Evolutionary conservation across 1,140 invertebrate species (phyloP).

Genomic region (Drosophila hydei): DNA sequence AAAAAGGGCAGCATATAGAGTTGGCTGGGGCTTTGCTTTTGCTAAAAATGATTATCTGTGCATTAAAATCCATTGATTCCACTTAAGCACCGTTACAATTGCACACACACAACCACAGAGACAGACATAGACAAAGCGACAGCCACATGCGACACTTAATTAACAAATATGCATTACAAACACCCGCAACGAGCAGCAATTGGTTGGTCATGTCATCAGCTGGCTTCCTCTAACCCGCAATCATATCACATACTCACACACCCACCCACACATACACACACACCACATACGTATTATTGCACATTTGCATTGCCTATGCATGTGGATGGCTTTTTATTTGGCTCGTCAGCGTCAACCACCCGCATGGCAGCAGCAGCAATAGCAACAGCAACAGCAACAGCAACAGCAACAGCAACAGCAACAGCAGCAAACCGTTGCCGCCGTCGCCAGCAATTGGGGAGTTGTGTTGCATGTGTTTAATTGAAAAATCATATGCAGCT

Average conservation of each 20-base stretch:
- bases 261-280: background rate
- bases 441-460: slow-evolving; percentile 42
- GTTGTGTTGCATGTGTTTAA: slow-evolving; percentile 78
- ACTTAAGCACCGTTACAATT: slow-evolving; percentile 78
- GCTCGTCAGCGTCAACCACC: slow-evolving; percentile 47
- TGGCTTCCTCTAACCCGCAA: background rate
- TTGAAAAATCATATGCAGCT: slow-evolving; percentile 83
- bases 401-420: background rate
- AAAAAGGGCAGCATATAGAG: background rate
- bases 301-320: slow-evolving; percentile 25
- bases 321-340: slow-evolving; percentile 68
- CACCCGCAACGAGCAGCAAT: slow-evolving; percentile 78
- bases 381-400: slow-evolving; percentile 8
- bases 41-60: slow-evolving; percentile 77
- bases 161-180: slow-evolving; percentile 81
- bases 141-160: slow-evolving; percentile 70
- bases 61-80: slow-evolving; percentile 82
- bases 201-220: slow-evolving; percentile 67
- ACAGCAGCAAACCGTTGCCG: slow-evolving; percentile 9
- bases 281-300: slow-evolving; percentile 13
- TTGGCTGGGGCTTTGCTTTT: slow-evolving; percentile 29
- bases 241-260: slow-evolving; percentile 1
- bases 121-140: slow-evolving; percentile 3
- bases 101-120: slow-evolving; percentile 27
- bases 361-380: slow-evolving; percentile 20